These are phyloP conservation scores for Litocranius walleri DNA, from an alignment of 2,113 vertebrate genomes.

Conservation along the genomic window DNA sequence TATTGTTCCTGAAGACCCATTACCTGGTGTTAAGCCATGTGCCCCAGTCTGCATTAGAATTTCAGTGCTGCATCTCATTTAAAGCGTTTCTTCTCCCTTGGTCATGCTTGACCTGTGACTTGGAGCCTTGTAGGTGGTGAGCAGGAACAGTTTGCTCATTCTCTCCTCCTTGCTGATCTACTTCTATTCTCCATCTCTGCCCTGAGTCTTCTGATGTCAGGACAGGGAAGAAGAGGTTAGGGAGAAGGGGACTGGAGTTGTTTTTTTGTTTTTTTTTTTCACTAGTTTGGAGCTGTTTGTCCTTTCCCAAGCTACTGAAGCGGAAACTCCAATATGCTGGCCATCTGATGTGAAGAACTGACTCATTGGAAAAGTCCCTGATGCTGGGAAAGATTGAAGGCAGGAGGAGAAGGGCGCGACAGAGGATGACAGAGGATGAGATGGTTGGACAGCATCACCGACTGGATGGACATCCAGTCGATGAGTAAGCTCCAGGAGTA, in stretches of 20 bases:
- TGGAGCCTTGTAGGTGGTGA: not conserved
- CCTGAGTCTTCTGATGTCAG: not conserved
- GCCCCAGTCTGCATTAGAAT: not conserved
- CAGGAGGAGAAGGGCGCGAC: not conserved
- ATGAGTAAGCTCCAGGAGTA: not conserved
- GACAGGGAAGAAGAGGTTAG: not conserved
- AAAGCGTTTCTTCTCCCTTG: not conserved
- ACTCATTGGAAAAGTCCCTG: not conserved
- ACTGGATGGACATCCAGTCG: accelerated
- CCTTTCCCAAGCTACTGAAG: not conserved
- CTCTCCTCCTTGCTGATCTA: not conserved
- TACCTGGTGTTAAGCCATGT: not conserved
- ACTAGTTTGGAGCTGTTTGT: not conserved
- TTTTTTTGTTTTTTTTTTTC: not conserved
- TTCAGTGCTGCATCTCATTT: not conserved
- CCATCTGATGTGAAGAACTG: not conserved
- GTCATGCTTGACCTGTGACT: not conserved
- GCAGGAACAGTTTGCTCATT: not conserved
- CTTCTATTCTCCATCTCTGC: not conserved
- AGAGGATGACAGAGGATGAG: not conserved
- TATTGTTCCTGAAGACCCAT: not conserved
- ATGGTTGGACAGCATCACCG: accelerated
- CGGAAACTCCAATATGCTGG: not conserved
- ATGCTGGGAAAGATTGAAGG: not conserved
- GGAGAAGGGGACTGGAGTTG: not conserved